These are phyloP conservation scores for Mycogona germanica DNA, from an alignment of 2,888 invertebrate genomes.

Conservation along the genomic window DNA sequence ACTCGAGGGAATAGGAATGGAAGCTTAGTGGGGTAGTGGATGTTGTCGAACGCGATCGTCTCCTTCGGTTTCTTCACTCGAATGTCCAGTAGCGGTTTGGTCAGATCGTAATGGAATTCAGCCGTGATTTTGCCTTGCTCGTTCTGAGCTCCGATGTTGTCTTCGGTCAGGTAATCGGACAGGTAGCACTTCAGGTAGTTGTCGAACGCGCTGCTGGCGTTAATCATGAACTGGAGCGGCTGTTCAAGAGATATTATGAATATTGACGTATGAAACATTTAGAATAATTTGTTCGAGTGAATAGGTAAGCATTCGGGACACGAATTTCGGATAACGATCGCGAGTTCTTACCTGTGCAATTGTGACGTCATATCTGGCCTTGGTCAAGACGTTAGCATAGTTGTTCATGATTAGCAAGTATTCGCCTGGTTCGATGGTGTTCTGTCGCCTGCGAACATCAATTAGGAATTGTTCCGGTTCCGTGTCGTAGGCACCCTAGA, in stretches of 20 bases:
- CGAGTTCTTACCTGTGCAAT: constrained; percentile 11
- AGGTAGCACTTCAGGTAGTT: constrained; percentile 1
- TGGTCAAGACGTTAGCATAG: background rate
- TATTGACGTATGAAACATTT: background rate
- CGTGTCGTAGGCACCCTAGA: constrained; percentile 1
- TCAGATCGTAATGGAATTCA: background rate
- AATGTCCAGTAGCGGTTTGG: background rate
- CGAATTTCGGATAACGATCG: too few species aligned
- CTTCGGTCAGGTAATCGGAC: background rate
- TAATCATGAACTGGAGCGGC: background rate
- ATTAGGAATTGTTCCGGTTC: too few species aligned
- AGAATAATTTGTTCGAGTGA: background rate
- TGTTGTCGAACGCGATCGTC: background rate
- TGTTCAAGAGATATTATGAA: background rate
- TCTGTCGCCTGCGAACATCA: too few species aligned
- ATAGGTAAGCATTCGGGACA: background rate
- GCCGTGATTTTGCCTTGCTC: constrained; percentile 2
- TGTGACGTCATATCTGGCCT: constrained; percentile 5
- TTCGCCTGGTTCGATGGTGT: background rate
- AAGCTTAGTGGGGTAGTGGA: background rate
- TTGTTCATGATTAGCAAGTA: too few species aligned
- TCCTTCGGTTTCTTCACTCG: background rate
- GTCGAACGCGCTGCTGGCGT: constrained; percentile 1
- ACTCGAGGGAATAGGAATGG: constrained; percentile 1
- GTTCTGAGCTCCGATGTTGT: background rate